Evolutionary conservation across 53 echinoderm and acorn worm genomes (phyloP).

Genomic region (Arbacia lixula): DNA sequence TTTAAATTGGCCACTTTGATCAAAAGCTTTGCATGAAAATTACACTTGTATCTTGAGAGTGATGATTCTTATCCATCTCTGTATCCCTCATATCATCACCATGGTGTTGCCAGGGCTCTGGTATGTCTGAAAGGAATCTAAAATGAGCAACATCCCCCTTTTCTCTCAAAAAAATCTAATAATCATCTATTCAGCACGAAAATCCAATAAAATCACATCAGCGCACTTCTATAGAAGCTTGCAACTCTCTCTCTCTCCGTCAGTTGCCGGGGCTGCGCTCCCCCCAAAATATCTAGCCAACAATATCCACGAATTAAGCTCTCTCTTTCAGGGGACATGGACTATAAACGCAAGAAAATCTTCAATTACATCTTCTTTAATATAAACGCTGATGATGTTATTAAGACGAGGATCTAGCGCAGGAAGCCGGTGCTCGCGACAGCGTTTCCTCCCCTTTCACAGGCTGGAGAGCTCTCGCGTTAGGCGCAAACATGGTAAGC

Average conservation of each 20-base stretch:
- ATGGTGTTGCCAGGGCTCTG: not conserved
- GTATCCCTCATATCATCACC: no score
- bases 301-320: conserved; percentile 35
- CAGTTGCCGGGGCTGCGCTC: no score
- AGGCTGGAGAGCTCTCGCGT: conserved; percentile 30
- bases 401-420: conserved; percentile 2
- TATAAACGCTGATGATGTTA: conserved; percentile 54
- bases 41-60: no score
- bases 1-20: no score
- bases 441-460: conserved; percentile 29
- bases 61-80: no score
- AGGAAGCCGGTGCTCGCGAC: conserved; percentile 44
- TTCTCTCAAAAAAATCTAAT: conserved; percentile 20
- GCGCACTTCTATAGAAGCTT: not conserved
- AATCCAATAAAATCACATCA: conserved; percentile 43
- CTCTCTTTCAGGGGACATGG: conserved; percentile 29
- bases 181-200: conserved; percentile 15
- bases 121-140: conserved; percentile 5
- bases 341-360: conserved; percentile 49
- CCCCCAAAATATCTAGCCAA: no score
- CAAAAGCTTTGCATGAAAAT: no score
- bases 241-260: not conserved
- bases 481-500: conserved; percentile 50
- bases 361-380: conserved; percentile 52
- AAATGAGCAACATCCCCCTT: conserved; percentile 8